Percentiles rank a stretch among this genome's conserved stretches.
These are phyloP conservation scores for Cyprinodon brontotheroides DNA, from an alignment of 2,113 vertebrate genomes.

Conservation along the genomic window DNA sequence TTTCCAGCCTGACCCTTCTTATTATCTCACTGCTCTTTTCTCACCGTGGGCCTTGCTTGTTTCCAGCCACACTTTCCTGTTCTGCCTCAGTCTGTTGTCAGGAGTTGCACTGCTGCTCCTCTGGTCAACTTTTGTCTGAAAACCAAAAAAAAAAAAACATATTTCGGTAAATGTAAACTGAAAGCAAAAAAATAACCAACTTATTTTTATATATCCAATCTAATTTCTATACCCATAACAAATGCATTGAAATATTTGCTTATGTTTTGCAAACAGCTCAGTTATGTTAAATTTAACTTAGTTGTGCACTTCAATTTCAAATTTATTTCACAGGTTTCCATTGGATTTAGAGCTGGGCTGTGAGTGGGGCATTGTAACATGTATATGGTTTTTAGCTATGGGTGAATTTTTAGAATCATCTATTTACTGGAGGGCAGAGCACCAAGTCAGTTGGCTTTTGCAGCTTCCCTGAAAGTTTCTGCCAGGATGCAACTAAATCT, in stretches of 20 bases:
- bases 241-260: not conserved
- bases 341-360: too few species aligned
- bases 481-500: too few species aligned
- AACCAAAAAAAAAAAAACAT: not conserved
- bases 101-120: fast-evolving
- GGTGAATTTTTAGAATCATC: too few species aligned
- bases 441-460: too few species aligned
- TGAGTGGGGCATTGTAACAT: too few species aligned
- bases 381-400: too few species aligned
- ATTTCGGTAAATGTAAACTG: not conserved
- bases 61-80: not conserved
- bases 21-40: not conserved
- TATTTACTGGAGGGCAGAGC: too few species aligned
- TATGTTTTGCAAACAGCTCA: too few species aligned
- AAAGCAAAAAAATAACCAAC: not conserved
- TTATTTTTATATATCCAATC: not conserved
- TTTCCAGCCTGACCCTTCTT: not conserved
- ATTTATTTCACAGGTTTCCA: too few species aligned
- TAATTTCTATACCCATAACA: not conserved
- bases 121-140: not conserved
- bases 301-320: too few species aligned
- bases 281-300: too few species aligned
- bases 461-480: too few species aligned
- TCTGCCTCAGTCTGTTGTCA: not conserved
- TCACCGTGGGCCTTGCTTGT: conserved; percentile 18